Conservation (phyloP, 2,113 vertebrate species). For the Lophura nycthemera region DNA sequence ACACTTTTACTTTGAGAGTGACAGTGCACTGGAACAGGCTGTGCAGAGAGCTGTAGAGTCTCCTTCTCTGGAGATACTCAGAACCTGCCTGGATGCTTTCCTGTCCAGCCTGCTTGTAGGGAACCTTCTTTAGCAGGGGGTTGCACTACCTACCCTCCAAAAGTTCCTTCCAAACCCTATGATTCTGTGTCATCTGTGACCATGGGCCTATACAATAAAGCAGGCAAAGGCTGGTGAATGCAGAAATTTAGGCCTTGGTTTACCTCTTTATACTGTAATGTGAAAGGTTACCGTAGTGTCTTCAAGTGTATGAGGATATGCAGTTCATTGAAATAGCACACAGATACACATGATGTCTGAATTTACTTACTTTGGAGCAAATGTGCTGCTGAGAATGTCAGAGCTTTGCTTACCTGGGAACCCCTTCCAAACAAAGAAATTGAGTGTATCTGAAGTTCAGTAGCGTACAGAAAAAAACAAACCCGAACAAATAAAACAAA, state of each 20-base stretch:
- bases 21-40: neutral
- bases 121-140: neutral
- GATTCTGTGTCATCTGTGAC: neutral
- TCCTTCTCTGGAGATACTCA: neutral
- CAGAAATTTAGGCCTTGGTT: neutral
- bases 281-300: neutral
- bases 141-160: neutral
- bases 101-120: neutral
- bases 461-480: neutral
- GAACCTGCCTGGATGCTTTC: neutral
- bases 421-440: no score
- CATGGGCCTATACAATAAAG: neutral
- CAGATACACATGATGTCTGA: fast-evolving
- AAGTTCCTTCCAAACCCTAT: neutral
- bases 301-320: neutral
- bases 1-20: neutral
- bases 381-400: neutral
- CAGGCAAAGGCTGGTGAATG: neutral
- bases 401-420: fast-evolving
- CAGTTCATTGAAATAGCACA: neutral
- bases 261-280: neutral
- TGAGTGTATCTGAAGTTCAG: neutral
- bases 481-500: neutral
- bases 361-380: neutral
- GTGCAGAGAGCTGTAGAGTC: neutral